A percentile compares a stretch with the other conserved stretches of the same genome.
Evolutionary conservation across 2,888 invertebrate genomes (phyloP).

Genomic region (Fragum whitleyi): DNA sequence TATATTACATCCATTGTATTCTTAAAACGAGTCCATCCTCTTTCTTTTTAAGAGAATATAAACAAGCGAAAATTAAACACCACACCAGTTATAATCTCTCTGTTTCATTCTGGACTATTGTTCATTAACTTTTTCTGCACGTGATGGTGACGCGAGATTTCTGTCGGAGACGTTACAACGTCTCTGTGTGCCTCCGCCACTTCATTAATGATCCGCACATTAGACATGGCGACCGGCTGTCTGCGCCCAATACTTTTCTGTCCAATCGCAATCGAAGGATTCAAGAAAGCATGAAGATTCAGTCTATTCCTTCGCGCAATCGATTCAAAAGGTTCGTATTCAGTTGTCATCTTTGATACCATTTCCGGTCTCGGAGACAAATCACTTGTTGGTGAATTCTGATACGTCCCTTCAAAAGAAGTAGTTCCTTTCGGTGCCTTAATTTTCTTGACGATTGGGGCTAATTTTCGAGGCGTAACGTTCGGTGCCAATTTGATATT

Average conservation of each 20-base stretch:
- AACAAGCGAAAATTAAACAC: too few species aligned
- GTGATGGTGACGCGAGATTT: slow-evolving; percentile 57
- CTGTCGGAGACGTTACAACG: slow-evolving; percentile 39
- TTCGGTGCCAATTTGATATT: slow-evolving; percentile 61
- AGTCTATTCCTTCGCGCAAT: slow-evolving; percentile 74
- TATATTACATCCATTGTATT: too few species aligned
- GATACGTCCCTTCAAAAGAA: not conserved
- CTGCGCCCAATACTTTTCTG: slow-evolving; percentile 35
- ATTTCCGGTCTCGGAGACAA: slow-evolving; percentile 58
- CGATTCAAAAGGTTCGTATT: slow-evolving; percentile 75
- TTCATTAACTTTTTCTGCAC: slow-evolving; percentile 2
- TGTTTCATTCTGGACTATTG: not conserved
- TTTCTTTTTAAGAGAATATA: too few species aligned
- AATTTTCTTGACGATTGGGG: slow-evolving; percentile 65
- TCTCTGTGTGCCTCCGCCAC: slow-evolving; percentile 20
- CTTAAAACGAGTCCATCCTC: too few species aligned
- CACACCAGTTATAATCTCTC: too few species aligned
- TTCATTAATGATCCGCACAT: slow-evolving; percentile 60
- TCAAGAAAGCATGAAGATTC: slow-evolving; percentile 61
- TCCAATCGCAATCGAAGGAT: slow-evolving; percentile 37
- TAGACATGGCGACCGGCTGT: slow-evolving; percentile 54
- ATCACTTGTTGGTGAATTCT: not conserved
- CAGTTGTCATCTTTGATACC: slow-evolving; percentile 67
- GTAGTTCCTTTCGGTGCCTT: slow-evolving; percentile 37
- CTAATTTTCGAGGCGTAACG: slow-evolving; percentile 63